A percentile compares a stretch with the other conserved stretches of the same genome.
These are phyloP conservation scores for Bradypodion pumilum DNA, from an alignment of 2,797 vertebrate genomes.

Conservation along the genomic window DNA sequence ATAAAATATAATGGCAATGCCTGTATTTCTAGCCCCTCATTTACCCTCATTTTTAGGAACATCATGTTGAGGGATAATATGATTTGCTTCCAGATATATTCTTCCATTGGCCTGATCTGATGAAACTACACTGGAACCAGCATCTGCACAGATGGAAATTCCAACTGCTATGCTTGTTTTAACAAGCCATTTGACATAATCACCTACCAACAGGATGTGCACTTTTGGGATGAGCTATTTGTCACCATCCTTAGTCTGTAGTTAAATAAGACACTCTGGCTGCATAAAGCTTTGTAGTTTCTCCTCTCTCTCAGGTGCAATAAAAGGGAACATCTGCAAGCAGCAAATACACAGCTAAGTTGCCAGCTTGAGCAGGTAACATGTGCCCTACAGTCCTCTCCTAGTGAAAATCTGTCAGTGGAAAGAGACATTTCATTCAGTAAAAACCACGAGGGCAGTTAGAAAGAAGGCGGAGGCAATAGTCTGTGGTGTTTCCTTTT, in stretches of 20 bases:
- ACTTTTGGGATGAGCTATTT: conserved; percentile 37
- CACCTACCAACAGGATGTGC: rapidly evolving
- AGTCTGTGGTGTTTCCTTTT: background rate
- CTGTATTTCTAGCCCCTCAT: conserved; percentile 16
- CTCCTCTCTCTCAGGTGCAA: background rate
- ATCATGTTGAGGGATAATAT: background rate
- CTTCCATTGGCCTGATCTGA: conserved; percentile 26
- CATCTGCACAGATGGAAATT: conserved; percentile 36
- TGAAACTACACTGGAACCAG: conserved; percentile 30
- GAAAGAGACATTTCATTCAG: background rate
- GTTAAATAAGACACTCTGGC: background rate
- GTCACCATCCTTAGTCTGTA: conserved; percentile 56
- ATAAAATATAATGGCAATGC: conserved; percentile 15
- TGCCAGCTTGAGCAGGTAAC: rapidly evolving
- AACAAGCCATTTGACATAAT: conserved; percentile 35
- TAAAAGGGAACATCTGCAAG: background rate
- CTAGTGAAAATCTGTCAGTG: background rate
- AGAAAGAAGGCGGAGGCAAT: background rate
- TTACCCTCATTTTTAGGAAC: background rate
- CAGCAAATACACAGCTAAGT: background rate
- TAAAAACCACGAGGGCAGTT: background rate
- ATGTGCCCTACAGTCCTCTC: rapidly evolving
- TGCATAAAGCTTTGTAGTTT: rapidly evolving
- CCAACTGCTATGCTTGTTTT: conserved; percentile 11
- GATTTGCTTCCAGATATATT: conserved; percentile 7